These are phyloP conservation scores for Callithrix jacchus DNA, from an alignment of 2,113 vertebrate species.

Conservation along the genomic window DNA sequence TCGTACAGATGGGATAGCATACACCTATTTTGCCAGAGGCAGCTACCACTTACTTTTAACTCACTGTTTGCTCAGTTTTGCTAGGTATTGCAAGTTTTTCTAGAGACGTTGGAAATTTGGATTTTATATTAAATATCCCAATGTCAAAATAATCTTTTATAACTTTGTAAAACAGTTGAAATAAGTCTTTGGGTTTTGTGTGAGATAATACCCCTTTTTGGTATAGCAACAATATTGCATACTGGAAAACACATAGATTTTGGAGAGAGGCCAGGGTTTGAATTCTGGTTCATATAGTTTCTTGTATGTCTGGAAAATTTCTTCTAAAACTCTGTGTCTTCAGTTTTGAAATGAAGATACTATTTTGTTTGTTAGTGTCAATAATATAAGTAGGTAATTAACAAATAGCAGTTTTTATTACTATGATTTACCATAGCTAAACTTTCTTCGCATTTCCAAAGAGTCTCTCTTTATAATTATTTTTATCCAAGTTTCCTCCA, in stretches of 20 bases:
- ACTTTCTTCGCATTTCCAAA: background rate
- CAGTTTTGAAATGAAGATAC: background rate
- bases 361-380: background rate
- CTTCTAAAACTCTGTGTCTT: background rate
- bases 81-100: background rate
- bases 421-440: background rate
- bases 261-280: background rate
- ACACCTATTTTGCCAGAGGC: background rate
- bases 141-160: background rate
- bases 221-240: background rate
- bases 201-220: background rate
- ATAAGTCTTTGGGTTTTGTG: background rate
- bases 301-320: background rate
- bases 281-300: background rate
- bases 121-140: background rate
- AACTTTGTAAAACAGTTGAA: background rate
- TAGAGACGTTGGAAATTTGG: background rate
- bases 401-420: background rate
- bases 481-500: background rate
- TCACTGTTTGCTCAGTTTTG: background rate
- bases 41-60: background rate
- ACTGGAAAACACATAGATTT: background rate
- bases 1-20: background rate
- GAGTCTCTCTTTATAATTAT: background rate
- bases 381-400: background rate